Conservation (phyloP, 2,888 invertebrate genomes). For the Kuschelorhynchus macadamiae region DNA sequence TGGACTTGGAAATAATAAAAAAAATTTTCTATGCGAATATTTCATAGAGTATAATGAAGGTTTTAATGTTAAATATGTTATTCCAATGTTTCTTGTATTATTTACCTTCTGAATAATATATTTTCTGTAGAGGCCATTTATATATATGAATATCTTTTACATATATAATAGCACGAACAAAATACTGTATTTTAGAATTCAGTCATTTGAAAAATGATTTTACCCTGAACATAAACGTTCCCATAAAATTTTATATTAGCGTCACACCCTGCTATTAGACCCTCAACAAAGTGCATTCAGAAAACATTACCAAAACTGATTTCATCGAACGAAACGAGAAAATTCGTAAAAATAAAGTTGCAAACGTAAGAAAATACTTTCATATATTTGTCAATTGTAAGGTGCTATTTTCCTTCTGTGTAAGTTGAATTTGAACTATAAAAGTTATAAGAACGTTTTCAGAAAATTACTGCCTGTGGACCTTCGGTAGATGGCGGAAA, state of each 20-base stretch:
- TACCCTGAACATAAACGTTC: conserved; percentile 3
- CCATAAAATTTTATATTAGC: conserved; percentile 37
- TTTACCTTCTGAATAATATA: no score
- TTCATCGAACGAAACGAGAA: conserved; percentile 25
- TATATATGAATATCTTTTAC: no score
- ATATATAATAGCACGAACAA: no score
- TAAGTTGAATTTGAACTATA: conserved; percentile 10
- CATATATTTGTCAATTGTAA: conserved; percentile 35
- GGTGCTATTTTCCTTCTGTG: conserved; percentile 20
- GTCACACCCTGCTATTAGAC: conserved; percentile 26
- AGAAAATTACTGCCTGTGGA: conserved; percentile 5
- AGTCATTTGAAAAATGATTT: background rate
- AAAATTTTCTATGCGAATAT: no score
- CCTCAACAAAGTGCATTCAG: conserved; percentile 31
- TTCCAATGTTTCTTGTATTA: no score
- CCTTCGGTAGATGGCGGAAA: no score
- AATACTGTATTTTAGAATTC: no score
- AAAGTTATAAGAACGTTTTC: conserved; percentile 17
- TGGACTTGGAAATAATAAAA: no score
- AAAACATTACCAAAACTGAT: conserved; percentile 41
- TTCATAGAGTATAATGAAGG: no score
- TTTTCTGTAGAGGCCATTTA: no score
- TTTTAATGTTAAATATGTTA: no score
- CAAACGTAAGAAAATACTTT: conserved; percentile 33
- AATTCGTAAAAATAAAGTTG: conserved; percentile 35